Evolutionary conservation across 2,888 invertebrate species (phyloP).

Genomic region (Tolmerus cingulatus): DNA sequence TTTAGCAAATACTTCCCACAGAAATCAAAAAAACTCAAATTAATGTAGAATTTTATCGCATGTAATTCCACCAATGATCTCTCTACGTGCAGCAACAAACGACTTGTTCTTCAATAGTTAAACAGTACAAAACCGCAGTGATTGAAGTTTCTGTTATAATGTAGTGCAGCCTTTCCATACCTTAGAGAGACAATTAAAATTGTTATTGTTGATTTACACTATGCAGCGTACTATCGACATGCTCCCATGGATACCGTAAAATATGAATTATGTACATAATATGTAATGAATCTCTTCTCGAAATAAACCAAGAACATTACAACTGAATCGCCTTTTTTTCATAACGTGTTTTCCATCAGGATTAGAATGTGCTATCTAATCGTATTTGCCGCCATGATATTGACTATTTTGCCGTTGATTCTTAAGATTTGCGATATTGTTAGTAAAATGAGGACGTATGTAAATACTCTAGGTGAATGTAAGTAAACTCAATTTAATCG

Average conservation of each 20-base stretch:
- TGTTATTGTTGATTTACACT: constrained; percentile 29
- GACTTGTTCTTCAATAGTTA: not conserved
- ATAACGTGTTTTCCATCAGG: not conserved
- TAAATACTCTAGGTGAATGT: too few relatives aligned
- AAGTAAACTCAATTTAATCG: too few relatives aligned
- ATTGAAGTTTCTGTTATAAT: not conserved
- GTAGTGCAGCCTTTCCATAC: constrained; percentile 23
- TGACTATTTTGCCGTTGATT: too few relatives aligned
- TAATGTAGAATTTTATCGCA: not conserved
- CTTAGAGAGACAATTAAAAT: not conserved
- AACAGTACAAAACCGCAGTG: constrained; percentile 25
- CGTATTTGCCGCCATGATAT: too few relatives aligned
- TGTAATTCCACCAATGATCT: constrained; percentile 1
- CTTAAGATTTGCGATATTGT: too few relatives aligned
- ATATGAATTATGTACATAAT: constrained; percentile 31
- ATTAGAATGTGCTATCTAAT: not conserved
- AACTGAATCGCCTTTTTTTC: not conserved
- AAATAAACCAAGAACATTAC: constrained; percentile 25
- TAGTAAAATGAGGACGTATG: too few relatives aligned
- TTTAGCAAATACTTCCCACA: not conserved
- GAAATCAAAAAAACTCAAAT: not conserved
- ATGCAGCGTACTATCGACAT: not conserved
- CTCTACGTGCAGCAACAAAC: not conserved
- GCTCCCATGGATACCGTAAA: constrained; percentile 6
- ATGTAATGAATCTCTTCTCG: constrained; percentile 26